phyloP scores from a whole-genome alignment of 2,113 vertebrate species.

The Plotosus lineatus region DNA sequence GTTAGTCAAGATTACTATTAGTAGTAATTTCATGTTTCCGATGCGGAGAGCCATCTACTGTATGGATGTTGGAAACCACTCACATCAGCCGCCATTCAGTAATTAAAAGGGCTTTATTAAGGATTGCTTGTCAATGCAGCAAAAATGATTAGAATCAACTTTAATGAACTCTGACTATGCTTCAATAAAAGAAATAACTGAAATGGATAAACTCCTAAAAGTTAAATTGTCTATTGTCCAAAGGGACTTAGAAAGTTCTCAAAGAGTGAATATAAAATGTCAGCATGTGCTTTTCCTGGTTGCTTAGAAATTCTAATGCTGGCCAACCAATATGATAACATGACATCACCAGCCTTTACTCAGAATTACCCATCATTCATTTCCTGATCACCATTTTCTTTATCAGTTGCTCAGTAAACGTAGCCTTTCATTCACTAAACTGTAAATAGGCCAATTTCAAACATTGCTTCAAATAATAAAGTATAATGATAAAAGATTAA shows the following conservation, averaged over 20 bases:
- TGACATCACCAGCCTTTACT: constrained; percentile 9
- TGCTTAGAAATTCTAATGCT: background rate
- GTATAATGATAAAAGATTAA: background rate
- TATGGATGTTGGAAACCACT: background rate
- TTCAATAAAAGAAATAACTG: background rate
- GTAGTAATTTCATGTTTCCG: background rate
- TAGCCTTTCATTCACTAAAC: background rate
- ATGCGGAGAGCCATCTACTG: background rate
- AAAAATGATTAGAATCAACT: background rate
- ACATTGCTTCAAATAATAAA: background rate
- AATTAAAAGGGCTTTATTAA: background rate
- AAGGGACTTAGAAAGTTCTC: background rate
- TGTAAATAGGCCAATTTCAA: background rate
- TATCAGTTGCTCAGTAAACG: constrained; percentile 10
- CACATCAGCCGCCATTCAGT: background rate
- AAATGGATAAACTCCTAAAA: background rate
- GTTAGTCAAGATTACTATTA: background rate
- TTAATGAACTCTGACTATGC: background rate
- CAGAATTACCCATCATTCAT: constrained; percentile 39
- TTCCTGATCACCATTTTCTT: constrained; percentile 30
- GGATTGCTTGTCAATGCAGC: background rate
- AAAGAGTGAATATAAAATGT: background rate
- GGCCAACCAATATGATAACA: background rate
- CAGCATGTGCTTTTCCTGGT: background rate
- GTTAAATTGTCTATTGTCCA: background rate